Base-by-base conservation (phyloP, 1,140 invertebrate genomes). In the Gryllus bimaculatus region DNA sequence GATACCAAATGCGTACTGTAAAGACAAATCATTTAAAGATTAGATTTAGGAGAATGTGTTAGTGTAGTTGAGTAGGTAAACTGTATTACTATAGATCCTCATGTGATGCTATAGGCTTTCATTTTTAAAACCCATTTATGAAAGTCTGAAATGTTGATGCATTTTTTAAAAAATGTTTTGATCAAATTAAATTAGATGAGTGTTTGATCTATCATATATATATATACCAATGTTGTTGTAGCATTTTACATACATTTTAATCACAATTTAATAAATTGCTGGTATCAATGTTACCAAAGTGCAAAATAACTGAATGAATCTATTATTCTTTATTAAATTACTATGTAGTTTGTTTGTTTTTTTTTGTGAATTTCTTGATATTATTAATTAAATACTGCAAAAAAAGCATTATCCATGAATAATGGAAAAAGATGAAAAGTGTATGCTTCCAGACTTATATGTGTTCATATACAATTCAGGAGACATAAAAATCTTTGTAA, bases 181-280 rank as follows among this genome's bases (percentile, higher is more conserved):
- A 66, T 66, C 54, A 66, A 66, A 66, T 66, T 66, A 66, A 66
- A 66, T 66, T 66, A 66, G 54, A 66, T 66, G 54, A 66, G 54
- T 66, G 54, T 66, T 66, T 66, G 54, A 66, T 66, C 54, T 66
- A 66, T 66, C 54, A 66, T 66, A 66, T 66, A 66, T 54, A 54
- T 66, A 66, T 66, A 13, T 66, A 66, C 54, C 10, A 66, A 66
- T 66, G 54, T 66, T 66, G 54, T 66, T 66, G 54, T 66, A 66
- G 54, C 54, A 66, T 66, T 66, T 66, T 66, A 66, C 54, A 66
- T 66, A 66, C 54, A 66, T 66, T 66, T 66, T 66, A 66, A 66
- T 66, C 54, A 66, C 54, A 66, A 66, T 66, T 66, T 66, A 66
- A 66, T 18, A 66, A 18, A 66, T 66, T 66, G 54, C 54, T 66